phyloP scores from a whole-genome alignment of 2,113 vertebrate species.

The Onychorhynchus coronatus region DNA sequence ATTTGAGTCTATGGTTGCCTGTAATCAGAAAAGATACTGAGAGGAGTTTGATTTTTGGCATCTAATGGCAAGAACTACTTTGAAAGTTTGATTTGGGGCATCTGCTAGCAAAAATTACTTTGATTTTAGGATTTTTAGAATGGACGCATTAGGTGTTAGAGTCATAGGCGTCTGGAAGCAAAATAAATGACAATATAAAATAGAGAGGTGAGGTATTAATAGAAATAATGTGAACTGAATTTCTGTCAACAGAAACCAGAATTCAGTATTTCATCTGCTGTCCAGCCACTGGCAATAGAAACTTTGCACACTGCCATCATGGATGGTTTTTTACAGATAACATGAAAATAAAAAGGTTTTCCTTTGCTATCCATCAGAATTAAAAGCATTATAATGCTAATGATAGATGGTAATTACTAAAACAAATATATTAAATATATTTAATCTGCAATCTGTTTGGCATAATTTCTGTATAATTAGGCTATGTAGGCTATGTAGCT shows the following conservation, averaged over 20 bases:
- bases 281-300: neutral
- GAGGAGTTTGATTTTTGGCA: neutral
- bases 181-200: neutral
- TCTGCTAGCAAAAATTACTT: neutral
- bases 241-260: neutral
- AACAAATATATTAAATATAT: slow-evolving; percentile 42
- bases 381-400: slow-evolving; percentile 8
- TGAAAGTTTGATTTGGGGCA: neutral
- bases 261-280: neutral
- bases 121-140: neutral
- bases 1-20: neutral
- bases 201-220: neutral
- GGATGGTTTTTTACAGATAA: neutral
- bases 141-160: neutral
- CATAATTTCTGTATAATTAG: slow-evolving; percentile 29
- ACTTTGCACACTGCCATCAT: neutral
- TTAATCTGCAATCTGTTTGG: slow-evolving; percentile 30
- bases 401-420: slow-evolving; percentile 43
- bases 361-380: neutral
- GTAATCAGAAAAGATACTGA: neutral
- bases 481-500: slow-evolving; percentile 14
- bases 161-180: neutral
- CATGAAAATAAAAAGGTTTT: neutral
- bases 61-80: neutral
- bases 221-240: neutral